phyloP scores from a whole-genome alignment of 2,888 invertebrate species.

The Autographa gamma region DNA sequence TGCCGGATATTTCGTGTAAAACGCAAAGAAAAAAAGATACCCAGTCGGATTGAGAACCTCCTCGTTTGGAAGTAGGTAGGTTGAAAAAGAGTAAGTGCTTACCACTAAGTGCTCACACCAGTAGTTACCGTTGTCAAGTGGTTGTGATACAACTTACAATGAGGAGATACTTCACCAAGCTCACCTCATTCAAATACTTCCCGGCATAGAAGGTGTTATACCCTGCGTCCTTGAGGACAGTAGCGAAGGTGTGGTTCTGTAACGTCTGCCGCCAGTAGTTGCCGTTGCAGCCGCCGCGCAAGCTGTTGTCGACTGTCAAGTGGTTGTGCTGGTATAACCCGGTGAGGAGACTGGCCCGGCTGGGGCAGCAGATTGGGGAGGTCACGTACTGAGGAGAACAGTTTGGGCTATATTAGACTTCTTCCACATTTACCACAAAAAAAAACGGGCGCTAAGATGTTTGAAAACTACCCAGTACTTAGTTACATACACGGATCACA shows the following conservation, averaged over 20 bases:
- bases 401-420: too few relatives aligned
- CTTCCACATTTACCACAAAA: too few relatives aligned
- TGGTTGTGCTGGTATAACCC: conserved; percentile 96
- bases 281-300: conserved; percentile 93
- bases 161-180: conserved; percentile 13
- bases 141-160: too few relatives aligned
- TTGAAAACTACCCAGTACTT: too few relatives aligned
- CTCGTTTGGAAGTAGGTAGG: too few relatives aligned
- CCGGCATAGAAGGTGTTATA: conserved; percentile 97
- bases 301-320: conserved; percentile 93
- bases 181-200: conserved; percentile 97
- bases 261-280: conserved; percentile 88
- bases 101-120: too few relatives aligned
- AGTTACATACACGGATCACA: too few relatives aligned
- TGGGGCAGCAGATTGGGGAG: conserved; percentile 96
- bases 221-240: conserved; percentile 89
- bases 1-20: too few relatives aligned
- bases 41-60: background rate
- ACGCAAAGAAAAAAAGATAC: too few relatives aligned
- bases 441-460: too few relatives aligned
- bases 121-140: too few relatives aligned
- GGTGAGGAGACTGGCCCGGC: conserved; percentile 95
- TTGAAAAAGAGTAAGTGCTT: too few relatives aligned
- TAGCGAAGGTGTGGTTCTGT: conserved; percentile 92
- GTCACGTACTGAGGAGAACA: conserved; percentile 91